These are phyloP conservation scores for Antennarius maculatus DNA, from an alignment of 2,797 vertebrate genomes.

Conservation along the genomic window DNA sequence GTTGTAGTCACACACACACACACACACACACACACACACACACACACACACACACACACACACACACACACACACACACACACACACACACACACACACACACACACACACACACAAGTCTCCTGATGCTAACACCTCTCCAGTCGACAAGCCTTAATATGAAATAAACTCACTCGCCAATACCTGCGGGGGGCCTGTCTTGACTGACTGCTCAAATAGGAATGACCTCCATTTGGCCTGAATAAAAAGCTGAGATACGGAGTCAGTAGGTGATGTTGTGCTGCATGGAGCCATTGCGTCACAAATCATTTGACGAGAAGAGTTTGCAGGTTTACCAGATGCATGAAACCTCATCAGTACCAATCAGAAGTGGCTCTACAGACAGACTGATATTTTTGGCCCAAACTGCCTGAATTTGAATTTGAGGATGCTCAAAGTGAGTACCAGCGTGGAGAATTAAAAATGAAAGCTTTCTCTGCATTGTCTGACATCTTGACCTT, in stretches of 20 bases:
- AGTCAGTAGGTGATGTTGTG: conserved; percentile 63
- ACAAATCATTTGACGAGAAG: conserved; percentile 58
- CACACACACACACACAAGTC: conserved; percentile 35
- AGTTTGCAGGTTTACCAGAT: conserved; percentile 50
- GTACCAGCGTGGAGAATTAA: conserved; percentile 20
- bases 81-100: neutral
- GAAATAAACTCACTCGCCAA: conserved; percentile 75
- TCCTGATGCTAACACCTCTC: conserved; percentile 60
- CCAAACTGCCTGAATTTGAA: conserved; percentile 38
- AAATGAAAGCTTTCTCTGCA: conserved; percentile 47
- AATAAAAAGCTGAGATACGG: conserved; percentile 64
- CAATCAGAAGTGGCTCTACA: conserved; percentile 64
- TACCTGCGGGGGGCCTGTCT: conserved; percentile 73
- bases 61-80: conserved; percentile 23
- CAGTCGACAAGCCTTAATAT: conserved; percentile 72
- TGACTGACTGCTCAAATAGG: conserved; percentile 78
- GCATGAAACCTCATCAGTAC: conserved; percentile 61
- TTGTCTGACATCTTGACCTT: conserved; percentile 61
- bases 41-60: conserved; percentile 37
- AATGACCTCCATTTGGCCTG: conserved; percentile 76
- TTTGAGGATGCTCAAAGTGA: conserved; percentile 9
- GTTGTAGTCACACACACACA: conserved; percentile 23
- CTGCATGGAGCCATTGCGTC: conserved; percentile 58
- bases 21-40: neutral
- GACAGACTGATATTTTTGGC: conserved; percentile 32